Evolutionary conservation across 1,140 invertebrate genomes (phyloP).

Genomic region (Formica selysi): DNA sequence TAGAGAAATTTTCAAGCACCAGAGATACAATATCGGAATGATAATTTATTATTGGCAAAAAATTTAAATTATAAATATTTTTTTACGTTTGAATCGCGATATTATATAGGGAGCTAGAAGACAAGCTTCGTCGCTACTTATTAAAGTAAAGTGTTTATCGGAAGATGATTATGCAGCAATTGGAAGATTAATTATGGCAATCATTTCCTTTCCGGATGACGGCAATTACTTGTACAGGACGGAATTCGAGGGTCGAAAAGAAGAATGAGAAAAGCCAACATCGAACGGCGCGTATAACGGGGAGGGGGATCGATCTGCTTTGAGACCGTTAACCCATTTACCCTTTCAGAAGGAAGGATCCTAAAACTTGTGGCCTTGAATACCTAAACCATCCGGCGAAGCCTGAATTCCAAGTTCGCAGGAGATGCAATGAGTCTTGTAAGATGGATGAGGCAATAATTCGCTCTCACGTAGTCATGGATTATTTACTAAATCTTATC

Average conservation of each 20-base stretch:
- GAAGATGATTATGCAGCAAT: neutral
- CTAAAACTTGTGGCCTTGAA: slow-evolving; percentile 46
- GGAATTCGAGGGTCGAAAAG: slow-evolving; percentile 12
- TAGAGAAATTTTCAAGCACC: neutral
- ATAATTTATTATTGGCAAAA: neutral
- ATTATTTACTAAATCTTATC: slow-evolving; percentile 30
- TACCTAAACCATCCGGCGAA: slow-evolving; percentile 14
- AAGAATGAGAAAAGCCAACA: neutral
- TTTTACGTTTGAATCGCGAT: neutral
- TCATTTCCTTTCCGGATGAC: neutral
- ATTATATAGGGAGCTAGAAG: neutral
- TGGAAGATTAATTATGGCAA: slow-evolving; percentile 21
- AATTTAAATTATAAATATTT: neutral
- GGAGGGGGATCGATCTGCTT: slow-evolving; percentile 12
- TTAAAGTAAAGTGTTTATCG: neutral
- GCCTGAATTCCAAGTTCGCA: slow-evolving; percentile 26
- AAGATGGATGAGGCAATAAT: slow-evolving; percentile 47
- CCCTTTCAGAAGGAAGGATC: slow-evolving; percentile 18
- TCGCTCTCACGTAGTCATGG: neutral
- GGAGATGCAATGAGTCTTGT: neutral
- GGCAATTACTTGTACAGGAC: slow-evolving; percentile 6
- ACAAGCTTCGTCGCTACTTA: neutral
- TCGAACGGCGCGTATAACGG: neutral
- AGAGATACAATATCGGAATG: neutral
- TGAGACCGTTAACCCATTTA: slow-evolving; percentile 38